Conservation (phyloP, 2,797 vertebrate genomes). For the Sebastes melanostomus region DNA sequence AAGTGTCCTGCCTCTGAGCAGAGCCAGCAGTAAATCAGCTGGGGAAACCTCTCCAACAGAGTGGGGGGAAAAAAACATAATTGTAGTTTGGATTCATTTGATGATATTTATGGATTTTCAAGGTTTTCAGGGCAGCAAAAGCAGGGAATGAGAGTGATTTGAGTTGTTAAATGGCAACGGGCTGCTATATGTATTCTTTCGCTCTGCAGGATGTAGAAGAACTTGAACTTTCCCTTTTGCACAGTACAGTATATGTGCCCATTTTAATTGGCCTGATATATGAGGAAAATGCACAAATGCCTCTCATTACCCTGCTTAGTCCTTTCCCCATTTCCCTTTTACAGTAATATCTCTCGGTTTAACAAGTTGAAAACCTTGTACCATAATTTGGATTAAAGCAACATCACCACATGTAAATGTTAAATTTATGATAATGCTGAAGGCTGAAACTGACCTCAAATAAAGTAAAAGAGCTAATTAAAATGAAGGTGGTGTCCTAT, state of each 20-base stretch:
- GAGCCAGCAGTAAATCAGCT: constrained; percentile 31
- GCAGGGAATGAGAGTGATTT: not conserved
- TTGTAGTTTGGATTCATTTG: constrained; percentile 20
- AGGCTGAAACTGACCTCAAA: constrained; percentile 34
- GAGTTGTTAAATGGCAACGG: not conserved
- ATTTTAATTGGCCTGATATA: not conserved
- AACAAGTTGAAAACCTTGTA: not conserved
- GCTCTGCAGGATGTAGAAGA: not conserved
- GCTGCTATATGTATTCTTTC: not conserved
- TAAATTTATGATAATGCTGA: not conserved
- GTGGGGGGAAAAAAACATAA: constrained; percentile 13
- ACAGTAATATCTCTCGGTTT: not conserved
- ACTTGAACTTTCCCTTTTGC: not conserved
- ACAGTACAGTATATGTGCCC: not conserved
- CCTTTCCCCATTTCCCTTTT: not conserved
- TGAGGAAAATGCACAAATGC: not conserved
- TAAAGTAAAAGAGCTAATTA: constrained; percentile 38
- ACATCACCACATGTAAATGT: not conserved
- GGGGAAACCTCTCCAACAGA: constrained; percentile 7
- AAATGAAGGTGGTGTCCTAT: constrained; percentile 44
- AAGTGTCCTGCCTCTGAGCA: constrained; percentile 7
- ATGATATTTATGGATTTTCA: constrained; percentile 35
- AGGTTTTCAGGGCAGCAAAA: not conserved
- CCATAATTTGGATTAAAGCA: constrained; percentile 2
- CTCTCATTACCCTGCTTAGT: not conserved